Base-by-base conservation (phyloP, 2,113 vertebrate genomes). In the Alaudala cheleensis region DNA sequence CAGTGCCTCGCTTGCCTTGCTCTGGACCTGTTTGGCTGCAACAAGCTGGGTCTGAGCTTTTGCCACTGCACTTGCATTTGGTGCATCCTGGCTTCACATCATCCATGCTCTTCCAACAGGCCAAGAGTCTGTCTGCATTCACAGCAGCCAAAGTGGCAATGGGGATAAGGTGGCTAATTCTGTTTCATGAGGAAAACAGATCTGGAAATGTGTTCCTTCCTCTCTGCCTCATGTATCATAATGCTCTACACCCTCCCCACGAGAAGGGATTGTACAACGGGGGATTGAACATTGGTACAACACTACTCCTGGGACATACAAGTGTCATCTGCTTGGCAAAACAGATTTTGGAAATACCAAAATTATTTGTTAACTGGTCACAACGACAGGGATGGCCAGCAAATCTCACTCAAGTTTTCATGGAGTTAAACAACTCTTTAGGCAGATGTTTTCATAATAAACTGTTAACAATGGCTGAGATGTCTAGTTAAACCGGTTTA, bases 21-120 rank as follows among this genome's bases (percentile, higher is more conserved):
- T 42, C 0, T 0, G 29, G 25, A 14, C 19, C 22, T 0, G 0
- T 31, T 54, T 26, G 50, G 26, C 64, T 53, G 60, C 29, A 24
- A 62, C 5, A 18, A 47, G 47, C 25, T 33, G 49, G 25, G 12
- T 11, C 10, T 18, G 60, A 91, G 45, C 50, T 10, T 69, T 45
- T 81, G 76, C 20, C 6, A 1, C 37, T 49, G 51, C 25, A 26
- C 21, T 51, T 16, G 33, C 44, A 11, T 0, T 0, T 29, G 19
- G 4, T 50, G 8, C 34, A 33, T 3, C 53, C 12, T 33, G 76
- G 61, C 69, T 37, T 33, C 69, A 12, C 4, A 0, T 44, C 73
- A 14, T 9, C 34, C 1, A 0, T 1, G 0, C 33, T 42, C 7
- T 12, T n/a, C 42, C 4, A 0, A 18, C 62, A 77, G 40, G 25